A percentile compares a stretch with the other conserved stretches of the same genome.
phyloP scores from a whole-genome alignment of 1,140 invertebrate genomes.

The Nomia melanderi region DNA sequence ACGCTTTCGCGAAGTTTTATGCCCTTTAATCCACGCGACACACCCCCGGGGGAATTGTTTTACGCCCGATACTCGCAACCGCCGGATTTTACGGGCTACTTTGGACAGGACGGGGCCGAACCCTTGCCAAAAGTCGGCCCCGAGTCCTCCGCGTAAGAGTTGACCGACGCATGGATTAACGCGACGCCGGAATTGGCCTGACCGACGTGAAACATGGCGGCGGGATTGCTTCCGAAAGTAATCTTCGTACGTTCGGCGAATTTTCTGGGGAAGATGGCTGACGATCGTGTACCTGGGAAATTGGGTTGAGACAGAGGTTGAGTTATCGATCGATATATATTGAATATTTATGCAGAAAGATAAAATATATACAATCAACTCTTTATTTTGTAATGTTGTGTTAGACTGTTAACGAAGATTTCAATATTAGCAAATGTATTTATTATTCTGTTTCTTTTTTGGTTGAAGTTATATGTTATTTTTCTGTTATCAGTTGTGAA shows the following conservation, averaged over 20 bases:
- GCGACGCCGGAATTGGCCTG: slow-evolving; percentile 13
- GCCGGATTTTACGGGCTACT: slow-evolving; percentile 53
- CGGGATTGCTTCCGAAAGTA: slow-evolving; percentile 9
- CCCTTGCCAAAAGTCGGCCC: slow-evolving; percentile 20
- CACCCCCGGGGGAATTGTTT: slow-evolving; percentile 59
- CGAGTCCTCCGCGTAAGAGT: too few species aligned
- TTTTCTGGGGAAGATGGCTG: slow-evolving; percentile 21
- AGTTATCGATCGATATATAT: background rate
- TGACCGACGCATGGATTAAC: slow-evolving; percentile 20
- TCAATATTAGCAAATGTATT: too few species aligned
- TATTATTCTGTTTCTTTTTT: too few species aligned
- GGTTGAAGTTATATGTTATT: too few species aligned
- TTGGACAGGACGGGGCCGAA: slow-evolving; percentile 21
- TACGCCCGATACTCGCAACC: slow-evolving; percentile 44
- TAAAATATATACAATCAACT: too few species aligned
- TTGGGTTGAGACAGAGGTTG: background rate
- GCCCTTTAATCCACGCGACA: slow-evolving; percentile 66
- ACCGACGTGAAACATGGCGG: background rate
- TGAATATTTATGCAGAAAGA: too few species aligned
- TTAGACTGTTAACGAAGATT: too few species aligned
- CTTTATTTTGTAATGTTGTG: too few species aligned
- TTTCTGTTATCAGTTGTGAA: too few species aligned
- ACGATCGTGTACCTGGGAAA: background rate
- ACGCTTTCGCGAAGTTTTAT: slow-evolving; percentile 63
- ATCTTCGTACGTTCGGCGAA: slow-evolving; percentile 28